Evolutionary conservation across 2,113 vertebrate species (phyloP).

Genomic region (Balaeniceps rex): DNA sequence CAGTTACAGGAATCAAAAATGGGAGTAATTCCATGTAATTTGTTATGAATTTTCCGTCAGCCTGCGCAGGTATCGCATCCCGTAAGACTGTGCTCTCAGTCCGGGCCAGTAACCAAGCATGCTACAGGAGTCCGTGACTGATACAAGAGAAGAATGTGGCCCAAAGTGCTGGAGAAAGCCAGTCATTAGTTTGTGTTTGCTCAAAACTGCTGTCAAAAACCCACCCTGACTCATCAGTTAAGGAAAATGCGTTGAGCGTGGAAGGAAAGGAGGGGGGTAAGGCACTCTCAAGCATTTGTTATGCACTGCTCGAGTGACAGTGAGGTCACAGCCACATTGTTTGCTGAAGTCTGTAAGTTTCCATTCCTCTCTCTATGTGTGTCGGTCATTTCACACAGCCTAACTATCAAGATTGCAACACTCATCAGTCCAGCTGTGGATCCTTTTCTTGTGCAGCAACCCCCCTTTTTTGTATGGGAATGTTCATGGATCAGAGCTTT

Average conservation of each 20-base stretch:
- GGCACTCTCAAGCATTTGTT: neutral
- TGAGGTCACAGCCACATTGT: neutral
- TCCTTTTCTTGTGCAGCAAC: neutral
- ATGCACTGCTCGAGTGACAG: neutral
- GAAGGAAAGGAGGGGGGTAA: neutral
- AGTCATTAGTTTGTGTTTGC: neutral
- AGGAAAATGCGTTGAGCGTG: neutral
- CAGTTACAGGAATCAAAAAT: neutral
- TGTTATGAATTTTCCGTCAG: neutral
- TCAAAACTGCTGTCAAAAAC: neutral
- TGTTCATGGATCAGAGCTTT: neutral
- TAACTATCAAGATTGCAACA: neutral
- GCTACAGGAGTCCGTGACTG: neutral
- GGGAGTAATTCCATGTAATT: neutral
- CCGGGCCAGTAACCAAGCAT: neutral
- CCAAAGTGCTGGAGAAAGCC: neutral
- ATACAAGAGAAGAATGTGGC: neutral
- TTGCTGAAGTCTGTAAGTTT: constrained; percentile 22
- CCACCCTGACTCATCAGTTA: neutral
- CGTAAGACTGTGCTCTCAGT: neutral
- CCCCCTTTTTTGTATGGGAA: neutral
- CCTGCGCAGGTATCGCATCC: neutral
- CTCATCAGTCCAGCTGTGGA: neutral
- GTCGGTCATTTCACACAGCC: neutral
- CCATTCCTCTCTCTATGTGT: neutral